Evolutionary conservation across 2,797 vertebrate genomes (phyloP).

Genomic region (Sarcoramphus papa): DNA sequence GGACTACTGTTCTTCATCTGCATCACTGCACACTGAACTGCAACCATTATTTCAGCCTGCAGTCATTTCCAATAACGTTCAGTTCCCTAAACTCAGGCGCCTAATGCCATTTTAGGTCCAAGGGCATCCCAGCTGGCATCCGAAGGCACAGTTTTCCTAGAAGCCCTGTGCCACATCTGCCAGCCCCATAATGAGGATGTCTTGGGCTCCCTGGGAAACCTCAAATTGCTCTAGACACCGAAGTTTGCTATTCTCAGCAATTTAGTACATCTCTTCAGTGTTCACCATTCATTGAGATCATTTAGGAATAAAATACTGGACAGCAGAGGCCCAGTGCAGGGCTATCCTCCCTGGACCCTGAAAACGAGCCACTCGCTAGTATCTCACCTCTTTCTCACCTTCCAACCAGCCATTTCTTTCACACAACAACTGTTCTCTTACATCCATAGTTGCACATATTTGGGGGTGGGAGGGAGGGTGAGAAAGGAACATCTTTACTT

Average conservation of each 20-base stretch:
- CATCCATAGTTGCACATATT: not conserved
- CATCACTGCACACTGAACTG: not conserved
- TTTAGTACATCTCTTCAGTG: not conserved
- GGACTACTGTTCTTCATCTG: not conserved
- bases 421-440: not conserved
- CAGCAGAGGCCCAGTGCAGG: not conserved
- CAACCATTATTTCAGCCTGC: not conserved
- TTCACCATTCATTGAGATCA: fast-evolving
- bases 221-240: not conserved
- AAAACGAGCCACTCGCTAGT: not conserved
- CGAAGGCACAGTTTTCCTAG: not conserved
- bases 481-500: not conserved
- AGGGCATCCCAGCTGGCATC: not conserved
- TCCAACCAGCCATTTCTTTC: not conserved
- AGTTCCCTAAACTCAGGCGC: not conserved
- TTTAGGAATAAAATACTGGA: not conserved
- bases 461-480: not conserved
- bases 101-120: not conserved
- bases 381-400: not conserved
- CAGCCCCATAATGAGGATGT: not conserved
- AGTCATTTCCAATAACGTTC: not conserved
- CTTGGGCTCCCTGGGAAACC: not conserved
- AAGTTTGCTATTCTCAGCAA: fast-evolving
- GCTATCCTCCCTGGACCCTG: not conserved
- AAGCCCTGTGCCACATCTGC: not conserved